Evolutionary conservation across 2,888 invertebrate species (phyloP).

Genomic region (Galerucella nymphaeae): DNA sequence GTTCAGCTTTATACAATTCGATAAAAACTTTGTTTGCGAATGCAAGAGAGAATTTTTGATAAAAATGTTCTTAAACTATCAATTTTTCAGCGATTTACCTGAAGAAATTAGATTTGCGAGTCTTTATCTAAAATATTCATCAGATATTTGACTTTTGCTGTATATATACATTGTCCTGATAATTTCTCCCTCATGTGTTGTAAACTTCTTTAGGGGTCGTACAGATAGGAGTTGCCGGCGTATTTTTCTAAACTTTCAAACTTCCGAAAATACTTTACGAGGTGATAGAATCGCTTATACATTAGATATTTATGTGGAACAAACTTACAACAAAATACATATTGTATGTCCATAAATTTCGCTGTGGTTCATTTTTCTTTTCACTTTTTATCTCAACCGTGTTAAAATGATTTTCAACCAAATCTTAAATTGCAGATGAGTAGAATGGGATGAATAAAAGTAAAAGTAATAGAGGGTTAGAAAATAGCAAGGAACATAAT

Average conservation of each 20-base stretch:
- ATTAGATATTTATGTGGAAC: slow-evolving; percentile 28
- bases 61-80: too few species aligned
- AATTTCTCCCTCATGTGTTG: slow-evolving; percentile 51
- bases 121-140: slow-evolving; percentile 51
- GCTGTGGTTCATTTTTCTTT: too few species aligned
- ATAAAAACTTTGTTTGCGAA: too few species aligned
- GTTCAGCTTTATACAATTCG: too few species aligned
- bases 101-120: slow-evolving; percentile 29
- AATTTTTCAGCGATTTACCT: neutral
- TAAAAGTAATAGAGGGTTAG: slow-evolving; percentile 48
- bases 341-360: too few species aligned
- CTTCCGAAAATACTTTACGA: slow-evolving; percentile 52
- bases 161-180: slow-evolving; percentile 48
- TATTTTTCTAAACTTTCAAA: slow-evolving; percentile 47
- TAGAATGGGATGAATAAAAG: slow-evolving; percentile 41
- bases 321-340: slow-evolving; percentile 10
- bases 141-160: slow-evolving; percentile 50
- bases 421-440: neutral
- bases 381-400: too few species aligned
- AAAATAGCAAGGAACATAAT: slow-evolving; percentile 29
- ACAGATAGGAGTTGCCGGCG: slow-evolving; percentile 46
- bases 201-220: slow-evolving; percentile 48
- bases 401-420: too few species aligned
- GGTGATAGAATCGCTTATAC: slow-evolving; percentile 51
- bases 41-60: too few species aligned